Base-by-base conservation (phyloP, 2,113 vertebrate genomes). In the Arvicanthis niloticus region DNA sequence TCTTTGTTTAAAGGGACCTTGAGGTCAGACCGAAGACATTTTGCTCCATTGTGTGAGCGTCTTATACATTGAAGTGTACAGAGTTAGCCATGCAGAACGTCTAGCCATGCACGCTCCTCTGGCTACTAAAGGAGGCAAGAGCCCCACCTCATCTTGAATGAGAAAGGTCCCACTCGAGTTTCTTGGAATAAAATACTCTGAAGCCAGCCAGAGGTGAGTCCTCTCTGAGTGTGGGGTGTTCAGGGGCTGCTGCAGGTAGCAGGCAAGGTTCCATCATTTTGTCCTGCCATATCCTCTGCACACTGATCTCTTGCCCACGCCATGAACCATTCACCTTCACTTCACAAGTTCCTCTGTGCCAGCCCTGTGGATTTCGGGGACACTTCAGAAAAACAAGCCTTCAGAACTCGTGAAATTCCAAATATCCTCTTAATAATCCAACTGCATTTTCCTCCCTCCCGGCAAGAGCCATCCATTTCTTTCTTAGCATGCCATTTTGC, bases 401-500 rank as follows among this genome's bases (percentile, higher is more conserved):
- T 53, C 67, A 34, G 37, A 67, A 45, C 21, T 70, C 75, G 37
- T 70, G 67, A 62, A 91, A 87, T 93, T 34, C 68, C 68, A n/a
- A 89, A 85, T 53, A 37, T 10, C 56, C 73, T 95, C 92, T 84
- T 77, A 53, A 86, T 65, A 68, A 89, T 67, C 53, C 90, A 60
- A 7, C 5, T 1, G 19, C 87, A 37, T 81, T 58, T 31, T 34
- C 60, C 15, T 19, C 31, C 11, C 53, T 5, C 5, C 2, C 37
- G 12, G 22, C 1, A 7, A 51, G 65, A 40, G 73, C 37, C 72
- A 72, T 51, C 75, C 26, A 19, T 96, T 92, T 91, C 78, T 88
- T 78, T 76, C 72, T 90, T 76, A 73, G 82, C 78, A 73, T 53
- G 75, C 94, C 60, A 42, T 96, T 94, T 96, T 40, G 87, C 91